These are phyloP conservation scores for Streptopelia turtur DNA, from an alignment of 2,797 vertebrate genomes.

Conservation along the genomic window DNA sequence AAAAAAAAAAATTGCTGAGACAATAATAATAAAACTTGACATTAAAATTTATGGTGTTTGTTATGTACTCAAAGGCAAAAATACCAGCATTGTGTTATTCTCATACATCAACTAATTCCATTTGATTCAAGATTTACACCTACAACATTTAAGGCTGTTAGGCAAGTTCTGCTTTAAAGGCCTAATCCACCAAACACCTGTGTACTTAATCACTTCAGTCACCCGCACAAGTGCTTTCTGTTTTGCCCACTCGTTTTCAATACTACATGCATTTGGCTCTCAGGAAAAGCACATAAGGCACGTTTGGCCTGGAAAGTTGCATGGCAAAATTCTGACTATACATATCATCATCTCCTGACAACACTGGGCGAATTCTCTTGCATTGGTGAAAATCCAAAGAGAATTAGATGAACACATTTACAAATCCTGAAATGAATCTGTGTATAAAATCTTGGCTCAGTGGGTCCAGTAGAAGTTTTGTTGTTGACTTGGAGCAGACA, in stretches of 20 bases:
- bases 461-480: neutral
- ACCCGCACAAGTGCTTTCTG: neutral
- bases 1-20: neutral
- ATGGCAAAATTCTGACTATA: neutral
- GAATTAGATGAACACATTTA: neutral
- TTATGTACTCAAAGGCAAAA: neutral
- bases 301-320: neutral
- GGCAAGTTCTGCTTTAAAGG: neutral
- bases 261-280: neutral
- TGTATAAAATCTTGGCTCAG: neutral
- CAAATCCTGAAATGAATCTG: neutral
- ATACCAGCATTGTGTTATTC: neutral
- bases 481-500: neutral
- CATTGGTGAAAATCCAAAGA: neutral
- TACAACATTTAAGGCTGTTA: neutral
- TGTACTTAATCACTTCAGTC: constrained; percentile 30
- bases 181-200: constrained; percentile 50
- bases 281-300: neutral
- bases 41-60: constrained; percentile 27
- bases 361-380: neutral
- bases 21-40: neutral
- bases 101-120: constrained; percentile 17
- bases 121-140: constrained; percentile 38
- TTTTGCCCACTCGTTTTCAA: neutral
- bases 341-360: neutral